Evolutionary conservation across 2,113 vertebrate genomes (phyloP).

Genomic region (Callipepla squamata): DNA sequence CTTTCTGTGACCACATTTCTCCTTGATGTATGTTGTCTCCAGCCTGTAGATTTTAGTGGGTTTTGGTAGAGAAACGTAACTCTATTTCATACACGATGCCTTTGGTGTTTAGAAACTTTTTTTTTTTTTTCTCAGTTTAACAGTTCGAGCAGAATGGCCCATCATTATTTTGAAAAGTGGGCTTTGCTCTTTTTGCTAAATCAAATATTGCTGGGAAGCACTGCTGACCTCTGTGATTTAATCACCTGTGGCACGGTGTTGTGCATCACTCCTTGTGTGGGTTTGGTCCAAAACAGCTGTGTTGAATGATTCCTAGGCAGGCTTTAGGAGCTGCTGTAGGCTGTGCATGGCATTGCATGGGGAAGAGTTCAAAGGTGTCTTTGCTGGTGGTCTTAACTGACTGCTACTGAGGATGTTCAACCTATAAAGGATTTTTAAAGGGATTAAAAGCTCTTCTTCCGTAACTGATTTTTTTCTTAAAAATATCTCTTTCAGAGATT

Average conservation of each 20-base stretch:
- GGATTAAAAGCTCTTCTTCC: neutral
- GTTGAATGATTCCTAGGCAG: neutral
- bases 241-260: neutral
- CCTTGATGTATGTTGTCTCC: neutral
- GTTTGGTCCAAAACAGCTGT: neutral
- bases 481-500: neutral
- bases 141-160: neutral
- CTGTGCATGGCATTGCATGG: rapidly evolving
- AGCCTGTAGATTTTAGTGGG: neutral
- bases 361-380: neutral
- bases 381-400: neutral
- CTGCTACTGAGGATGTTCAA: neutral
- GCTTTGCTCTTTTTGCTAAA: neutral
- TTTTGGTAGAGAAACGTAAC: neutral
- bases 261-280: neutral
- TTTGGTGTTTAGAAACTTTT: neutral
- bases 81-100: rapidly evolving
- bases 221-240: neutral
- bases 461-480: neutral
- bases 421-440: neutral
- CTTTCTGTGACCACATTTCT: neutral
- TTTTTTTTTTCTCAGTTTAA: neutral
- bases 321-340: neutral
- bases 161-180: too few relatives aligned
- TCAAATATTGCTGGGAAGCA: neutral